phyloP scores from a whole-genome alignment of 1,140 invertebrate species.

The Euwallacea fornicatus region DNA sequence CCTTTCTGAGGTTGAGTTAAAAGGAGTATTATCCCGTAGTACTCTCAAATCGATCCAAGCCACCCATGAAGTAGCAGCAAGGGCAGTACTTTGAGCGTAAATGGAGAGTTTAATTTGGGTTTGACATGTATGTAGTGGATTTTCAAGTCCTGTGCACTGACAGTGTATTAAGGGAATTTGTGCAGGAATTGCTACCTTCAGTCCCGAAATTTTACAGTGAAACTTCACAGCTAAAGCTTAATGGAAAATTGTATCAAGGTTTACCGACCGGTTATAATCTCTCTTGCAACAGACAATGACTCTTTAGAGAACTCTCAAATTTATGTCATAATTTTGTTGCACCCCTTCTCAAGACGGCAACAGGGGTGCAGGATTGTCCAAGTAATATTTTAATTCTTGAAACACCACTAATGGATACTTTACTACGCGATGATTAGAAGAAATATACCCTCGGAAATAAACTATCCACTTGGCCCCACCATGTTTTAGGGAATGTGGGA shows the following conservation, averaged over 20 bases:
- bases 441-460: background rate
- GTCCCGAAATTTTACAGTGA: constrained; percentile 55
- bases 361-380: constrained; percentile 59
- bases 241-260: constrained; percentile 40
- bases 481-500: constrained; percentile 31
- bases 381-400: constrained; percentile 62
- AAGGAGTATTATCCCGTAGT: constrained; percentile 78
- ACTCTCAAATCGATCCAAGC: constrained; percentile 87
- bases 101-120: constrained; percentile 52
- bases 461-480: constrained; percentile 54
- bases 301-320: constrained; percentile 65
- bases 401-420: constrained; percentile 55
- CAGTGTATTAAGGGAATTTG: constrained; percentile 70
- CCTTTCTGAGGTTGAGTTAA: constrained; percentile 61
- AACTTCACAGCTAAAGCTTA: background rate
- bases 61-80: constrained; percentile 85
- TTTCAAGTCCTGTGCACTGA: constrained; percentile 61
- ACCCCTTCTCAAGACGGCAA: constrained; percentile 66
- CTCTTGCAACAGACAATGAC: constrained; percentile 77
- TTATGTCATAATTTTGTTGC: constrained; percentile 76
- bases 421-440: background rate
- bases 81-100: constrained; percentile 53
- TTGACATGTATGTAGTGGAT: constrained; percentile 68
- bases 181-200: constrained; percentile 68
- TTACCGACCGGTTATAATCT: constrained; percentile 70